Percentiles rank a stretch among this genome's conserved stretches.
Evolutionary conservation across 2,797 vertebrate genomes (phyloP).

Genomic region (Pantherophis vulpinus): DNA sequence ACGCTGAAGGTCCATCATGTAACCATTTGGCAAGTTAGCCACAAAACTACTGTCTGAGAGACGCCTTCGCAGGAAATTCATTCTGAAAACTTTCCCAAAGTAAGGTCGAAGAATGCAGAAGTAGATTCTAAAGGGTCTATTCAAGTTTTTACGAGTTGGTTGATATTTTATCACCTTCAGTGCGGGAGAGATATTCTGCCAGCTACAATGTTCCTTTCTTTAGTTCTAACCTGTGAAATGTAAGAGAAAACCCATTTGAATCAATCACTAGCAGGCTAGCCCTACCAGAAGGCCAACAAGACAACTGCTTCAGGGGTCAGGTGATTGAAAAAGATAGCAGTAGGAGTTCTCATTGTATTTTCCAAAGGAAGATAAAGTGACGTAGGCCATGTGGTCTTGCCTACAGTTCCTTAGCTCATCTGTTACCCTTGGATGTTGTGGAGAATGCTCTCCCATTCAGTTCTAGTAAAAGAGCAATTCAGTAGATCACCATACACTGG

Average conservation of each 20-base stretch:
- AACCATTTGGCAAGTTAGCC: slow-evolving; percentile 94
- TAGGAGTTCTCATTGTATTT: no score
- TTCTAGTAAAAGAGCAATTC: background rate
- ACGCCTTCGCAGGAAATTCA: slow-evolving; percentile 96
- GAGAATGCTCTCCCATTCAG: background rate
- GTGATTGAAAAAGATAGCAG: background rate
- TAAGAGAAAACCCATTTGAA: slow-evolving; percentile 11
- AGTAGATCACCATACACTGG: background rate
- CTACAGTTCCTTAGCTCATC: background rate
- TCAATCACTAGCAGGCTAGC: background rate
- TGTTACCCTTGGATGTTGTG: background rate
- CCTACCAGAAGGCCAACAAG: background rate
- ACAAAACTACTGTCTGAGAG: slow-evolving; percentile 97
- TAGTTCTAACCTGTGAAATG: slow-evolving; percentile 25
- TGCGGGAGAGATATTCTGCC: background rate
- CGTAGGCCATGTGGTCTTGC: background rate
- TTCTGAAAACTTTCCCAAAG: slow-evolving; percentile 56
- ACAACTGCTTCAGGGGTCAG: background rate
- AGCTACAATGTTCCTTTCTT: background rate
- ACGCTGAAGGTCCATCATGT: slow-evolving; percentile 93
- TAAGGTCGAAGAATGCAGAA: rapidly evolving
- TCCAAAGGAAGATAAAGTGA: background rate
- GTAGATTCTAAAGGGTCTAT: background rate
- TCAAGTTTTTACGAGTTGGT: background rate
- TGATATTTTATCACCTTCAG: background rate